phyloP scores from a whole-genome alignment of 2,888 invertebrate species.

The Spilosoma lubricipeda region DNA sequence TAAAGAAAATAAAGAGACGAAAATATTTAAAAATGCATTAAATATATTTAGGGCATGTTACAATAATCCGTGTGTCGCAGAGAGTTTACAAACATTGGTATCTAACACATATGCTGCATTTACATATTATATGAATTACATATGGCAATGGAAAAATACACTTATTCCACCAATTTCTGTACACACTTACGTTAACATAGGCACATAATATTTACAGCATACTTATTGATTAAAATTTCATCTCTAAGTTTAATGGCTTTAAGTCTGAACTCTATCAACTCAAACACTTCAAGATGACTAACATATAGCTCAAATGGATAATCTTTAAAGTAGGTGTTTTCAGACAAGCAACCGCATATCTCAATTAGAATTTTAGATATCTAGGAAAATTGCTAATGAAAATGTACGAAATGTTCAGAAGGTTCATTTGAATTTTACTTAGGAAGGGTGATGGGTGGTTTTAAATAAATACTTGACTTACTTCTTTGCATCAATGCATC shows the following conservation, averaged over 20 bases:
- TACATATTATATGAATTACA: not conserved
- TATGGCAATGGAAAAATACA: not conserved
- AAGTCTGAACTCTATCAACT: not conserved
- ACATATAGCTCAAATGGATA: no score
- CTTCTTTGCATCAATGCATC: no score
- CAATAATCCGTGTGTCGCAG: not conserved
- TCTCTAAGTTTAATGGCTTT: not conserved
- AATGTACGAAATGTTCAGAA: no score
- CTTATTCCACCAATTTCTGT: not conserved
- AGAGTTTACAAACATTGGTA: not conserved
- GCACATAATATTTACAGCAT: not conserved
- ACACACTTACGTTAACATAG: not conserved
- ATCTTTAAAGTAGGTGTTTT: no score
- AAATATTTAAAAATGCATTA: not conserved
- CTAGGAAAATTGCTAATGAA: no score
- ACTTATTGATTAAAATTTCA: not conserved
- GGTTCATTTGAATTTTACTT: no score
- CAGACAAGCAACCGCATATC: no score
- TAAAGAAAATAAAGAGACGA: not conserved
- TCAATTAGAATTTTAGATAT: no score
- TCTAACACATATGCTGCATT: not conserved
- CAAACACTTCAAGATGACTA: not conserved
- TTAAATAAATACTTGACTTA: no score
- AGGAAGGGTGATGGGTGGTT: no score
- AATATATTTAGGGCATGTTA: not conserved